Percentiles rank a stretch among this genome's conserved stretches.
Conservation (phyloP, 2,797 vertebrate species). For the Australoheros facetus region DNA sequence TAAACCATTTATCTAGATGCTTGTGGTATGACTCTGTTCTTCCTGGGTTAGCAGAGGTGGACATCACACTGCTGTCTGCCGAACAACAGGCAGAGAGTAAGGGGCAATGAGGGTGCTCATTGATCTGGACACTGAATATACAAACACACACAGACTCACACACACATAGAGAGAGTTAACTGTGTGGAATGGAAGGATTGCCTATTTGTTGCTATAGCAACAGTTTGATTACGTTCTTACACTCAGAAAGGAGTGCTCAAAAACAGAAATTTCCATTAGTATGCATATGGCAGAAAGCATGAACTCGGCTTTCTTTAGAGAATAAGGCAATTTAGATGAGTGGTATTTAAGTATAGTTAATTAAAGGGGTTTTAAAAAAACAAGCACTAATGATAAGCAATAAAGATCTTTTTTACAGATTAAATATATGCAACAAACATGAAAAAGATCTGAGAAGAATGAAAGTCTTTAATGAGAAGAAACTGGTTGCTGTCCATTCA, state of each 20-base stretch:
- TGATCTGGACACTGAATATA: slow-evolving; percentile 29
- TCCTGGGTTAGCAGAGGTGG: neutral
- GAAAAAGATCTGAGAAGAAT: neutral
- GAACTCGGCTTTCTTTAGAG: neutral
- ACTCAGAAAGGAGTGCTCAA: neutral
- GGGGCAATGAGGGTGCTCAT: slow-evolving; percentile 10
- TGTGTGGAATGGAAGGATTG: slow-evolving; percentile 15
- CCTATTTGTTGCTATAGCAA: slow-evolving; percentile 36
- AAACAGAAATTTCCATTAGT: slow-evolving; percentile 1
- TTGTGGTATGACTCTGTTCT: neutral
- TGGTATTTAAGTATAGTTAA: neutral
- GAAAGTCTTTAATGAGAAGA: neutral
- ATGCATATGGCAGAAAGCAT: neutral
- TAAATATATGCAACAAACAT: neutral
- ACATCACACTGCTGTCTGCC: neutral
- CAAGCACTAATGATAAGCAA: neutral
- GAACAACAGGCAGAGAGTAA: neutral
- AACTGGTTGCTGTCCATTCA: neutral
- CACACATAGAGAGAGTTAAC: neutral
- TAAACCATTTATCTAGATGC: slow-evolving; percentile 4
- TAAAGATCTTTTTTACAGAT: neutral
- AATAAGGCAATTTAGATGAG: neutral
- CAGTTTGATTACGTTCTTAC: slow-evolving; percentile 15
- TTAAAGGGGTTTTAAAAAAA: neutral
- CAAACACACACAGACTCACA: neutral